phyloP scores from a whole-genome alignment of 1,140 invertebrate species.

The Orchestia grillus region DNA sequence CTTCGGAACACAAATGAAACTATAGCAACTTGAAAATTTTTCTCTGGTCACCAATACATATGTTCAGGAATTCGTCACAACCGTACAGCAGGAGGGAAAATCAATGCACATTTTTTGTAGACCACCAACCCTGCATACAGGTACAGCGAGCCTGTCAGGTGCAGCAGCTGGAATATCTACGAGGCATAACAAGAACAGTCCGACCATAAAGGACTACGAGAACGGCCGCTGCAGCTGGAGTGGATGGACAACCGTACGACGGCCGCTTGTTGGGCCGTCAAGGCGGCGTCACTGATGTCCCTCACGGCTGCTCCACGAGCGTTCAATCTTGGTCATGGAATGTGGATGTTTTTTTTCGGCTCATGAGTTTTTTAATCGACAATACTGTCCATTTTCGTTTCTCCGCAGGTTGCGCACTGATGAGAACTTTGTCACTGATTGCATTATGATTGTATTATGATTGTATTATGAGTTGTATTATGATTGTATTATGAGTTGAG shows the following conservation, averaged over 20 bases:
- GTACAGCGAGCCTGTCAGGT: background rate
- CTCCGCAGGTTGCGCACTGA: background rate
- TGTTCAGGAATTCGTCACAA: background rate
- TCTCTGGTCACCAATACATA: background rate
- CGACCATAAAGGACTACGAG: background rate
- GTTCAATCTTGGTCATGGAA: background rate
- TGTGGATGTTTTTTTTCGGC: background rate
- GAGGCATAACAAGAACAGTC: background rate
- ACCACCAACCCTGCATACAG: background rate
- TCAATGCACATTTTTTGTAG: background rate
- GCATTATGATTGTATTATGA: background rate
- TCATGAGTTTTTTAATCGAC: background rate
- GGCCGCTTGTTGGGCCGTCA: background rate
- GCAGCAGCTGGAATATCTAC: background rate
- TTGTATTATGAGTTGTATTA: background rate
- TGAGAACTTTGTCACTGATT: background rate
- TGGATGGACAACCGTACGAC: background rate
- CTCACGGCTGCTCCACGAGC: background rate
- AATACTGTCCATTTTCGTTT: background rate
- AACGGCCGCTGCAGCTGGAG: background rate
- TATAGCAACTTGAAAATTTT: background rate
- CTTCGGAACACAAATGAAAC: background rate
- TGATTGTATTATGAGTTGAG: background rate
- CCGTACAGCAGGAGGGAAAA: background rate
- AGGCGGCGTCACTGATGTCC: background rate